Evolutionary conservation across 2,113 vertebrate species (phyloP).

Genomic region (Corapipo altera): DNA sequence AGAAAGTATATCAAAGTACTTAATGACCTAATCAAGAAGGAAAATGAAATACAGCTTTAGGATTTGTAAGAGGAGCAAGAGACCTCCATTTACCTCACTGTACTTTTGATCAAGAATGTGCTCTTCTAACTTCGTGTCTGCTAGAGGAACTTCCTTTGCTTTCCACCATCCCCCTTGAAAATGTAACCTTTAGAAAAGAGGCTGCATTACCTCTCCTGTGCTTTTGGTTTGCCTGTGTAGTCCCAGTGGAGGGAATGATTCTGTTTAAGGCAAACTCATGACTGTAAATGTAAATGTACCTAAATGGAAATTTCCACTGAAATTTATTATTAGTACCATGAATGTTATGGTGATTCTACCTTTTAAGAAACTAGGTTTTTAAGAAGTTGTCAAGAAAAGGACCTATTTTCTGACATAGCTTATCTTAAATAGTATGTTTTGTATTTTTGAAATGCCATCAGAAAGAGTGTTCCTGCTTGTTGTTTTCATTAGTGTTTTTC

Average conservation of each 20-base stretch:
- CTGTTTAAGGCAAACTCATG: rapidly evolving
- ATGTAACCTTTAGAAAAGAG: background rate
- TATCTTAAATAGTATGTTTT: background rate
- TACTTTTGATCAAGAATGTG: background rate
- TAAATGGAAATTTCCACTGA: background rate
- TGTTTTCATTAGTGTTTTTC: background rate
- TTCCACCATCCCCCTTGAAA: background rate
- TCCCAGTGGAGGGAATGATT: background rate
- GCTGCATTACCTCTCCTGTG: background rate
- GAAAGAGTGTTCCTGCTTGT: background rate
- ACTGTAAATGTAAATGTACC: background rate
- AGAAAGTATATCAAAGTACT: background rate
- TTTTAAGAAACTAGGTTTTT: background rate
- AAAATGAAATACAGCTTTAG: background rate
- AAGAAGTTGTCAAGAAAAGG: background rate
- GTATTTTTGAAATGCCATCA: background rate
- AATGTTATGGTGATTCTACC: background rate
- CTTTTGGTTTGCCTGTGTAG: background rate
- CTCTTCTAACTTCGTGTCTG: background rate
- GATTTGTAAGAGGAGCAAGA: background rate
- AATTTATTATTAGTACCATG: background rate
- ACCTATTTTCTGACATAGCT: background rate
- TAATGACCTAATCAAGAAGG: background rate
- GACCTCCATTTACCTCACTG: background rate
- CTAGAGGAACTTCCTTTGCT: background rate